Evolutionary conservation across 1,140 invertebrate species (phyloP).

Genomic region (Agrypnia vestita): DNA sequence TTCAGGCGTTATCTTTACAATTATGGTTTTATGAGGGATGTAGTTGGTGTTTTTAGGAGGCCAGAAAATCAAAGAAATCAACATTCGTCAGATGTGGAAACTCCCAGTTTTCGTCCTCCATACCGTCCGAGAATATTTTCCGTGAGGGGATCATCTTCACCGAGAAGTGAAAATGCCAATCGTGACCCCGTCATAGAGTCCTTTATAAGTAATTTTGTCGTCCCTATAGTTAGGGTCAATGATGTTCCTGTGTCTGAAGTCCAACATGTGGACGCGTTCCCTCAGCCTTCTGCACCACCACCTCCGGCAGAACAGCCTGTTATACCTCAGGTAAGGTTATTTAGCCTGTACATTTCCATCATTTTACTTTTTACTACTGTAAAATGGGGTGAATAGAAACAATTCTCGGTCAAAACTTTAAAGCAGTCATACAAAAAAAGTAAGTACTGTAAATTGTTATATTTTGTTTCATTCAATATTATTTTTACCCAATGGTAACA

Average conservation of each 20-base stretch:
- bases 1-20: constrained; percentile 49
- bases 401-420: no score
- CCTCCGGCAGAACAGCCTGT: constrained; percentile 26
- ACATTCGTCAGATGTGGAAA: constrained; percentile 4
- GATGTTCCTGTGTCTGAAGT: constrained; percentile 73
- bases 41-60: constrained; percentile 31
- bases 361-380: no score
- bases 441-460: no score
- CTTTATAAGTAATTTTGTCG: constrained; percentile 65
- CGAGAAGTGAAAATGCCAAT: constrained; percentile 6
- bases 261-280: constrained; percentile 52
- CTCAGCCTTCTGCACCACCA: constrained; percentile 17
- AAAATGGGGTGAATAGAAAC: no score
- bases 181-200: constrained; percentile 55
- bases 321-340: constrained; percentile 22
- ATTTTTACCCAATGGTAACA: no score
- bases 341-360: no score
- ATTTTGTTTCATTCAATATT: no score
- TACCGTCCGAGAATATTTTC: constrained; percentile 64
- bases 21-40: constrained; percentile 43
- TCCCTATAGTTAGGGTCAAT: constrained; percentile 76
- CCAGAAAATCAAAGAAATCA: constrained; percentile 31
- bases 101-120: neutral
- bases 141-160: constrained; percentile 62
- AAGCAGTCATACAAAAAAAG: no score